These are phyloP conservation scores for Nannoperca obscura DNA, from an alignment of 2,797 vertebrate species.

Conservation along the genomic window DNA sequence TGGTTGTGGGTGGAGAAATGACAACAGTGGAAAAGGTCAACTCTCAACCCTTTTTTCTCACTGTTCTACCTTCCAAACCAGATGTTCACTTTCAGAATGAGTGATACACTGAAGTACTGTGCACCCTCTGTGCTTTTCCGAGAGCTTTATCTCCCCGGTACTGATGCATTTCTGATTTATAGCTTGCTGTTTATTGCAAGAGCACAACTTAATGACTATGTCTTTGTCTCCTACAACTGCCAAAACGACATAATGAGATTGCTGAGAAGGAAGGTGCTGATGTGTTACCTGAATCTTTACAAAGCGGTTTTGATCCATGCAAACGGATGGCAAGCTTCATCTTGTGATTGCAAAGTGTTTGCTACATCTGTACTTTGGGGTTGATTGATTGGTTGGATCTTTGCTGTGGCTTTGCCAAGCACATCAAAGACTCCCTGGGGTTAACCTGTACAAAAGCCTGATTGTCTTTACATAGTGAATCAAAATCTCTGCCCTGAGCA, in stretches of 20 bases:
- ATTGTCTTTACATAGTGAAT: constrained; percentile 70
- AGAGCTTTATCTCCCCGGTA: constrained; percentile 7
- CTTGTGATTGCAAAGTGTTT: constrained; percentile 71
- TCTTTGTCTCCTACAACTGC: constrained; percentile 57
- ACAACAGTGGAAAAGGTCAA: constrained; percentile 29
- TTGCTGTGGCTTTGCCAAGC: constrained; percentile 64
- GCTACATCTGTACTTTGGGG: constrained; percentile 61
- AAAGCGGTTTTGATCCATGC: constrained; percentile 61
- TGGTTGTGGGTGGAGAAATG: neutral
- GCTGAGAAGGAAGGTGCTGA: constrained; percentile 32
- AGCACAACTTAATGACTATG: constrained; percentile 66
- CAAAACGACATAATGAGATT: constrained; percentile 51
- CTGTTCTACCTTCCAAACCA: constrained; percentile 45
- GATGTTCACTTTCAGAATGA: constrained; percentile 44
- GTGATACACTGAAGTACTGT: constrained; percentile 27
- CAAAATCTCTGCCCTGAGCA: constrained; percentile 59
- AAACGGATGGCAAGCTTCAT: constrained; percentile 72
- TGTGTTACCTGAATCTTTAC: constrained; percentile 50
- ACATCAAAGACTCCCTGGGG: constrained; percentile 67
- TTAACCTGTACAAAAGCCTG: constrained; percentile 75
- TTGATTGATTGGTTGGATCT: constrained; percentile 68
- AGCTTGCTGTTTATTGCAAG: constrained; percentile 52
- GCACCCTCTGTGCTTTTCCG: neutral
- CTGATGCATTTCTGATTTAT: constrained; percentile 62
- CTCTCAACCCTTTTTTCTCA: neutral